These are phyloP conservation scores for Acleris literana DNA, from an alignment of 2,888 invertebrate genomes.

Conservation along the genomic window DNA sequence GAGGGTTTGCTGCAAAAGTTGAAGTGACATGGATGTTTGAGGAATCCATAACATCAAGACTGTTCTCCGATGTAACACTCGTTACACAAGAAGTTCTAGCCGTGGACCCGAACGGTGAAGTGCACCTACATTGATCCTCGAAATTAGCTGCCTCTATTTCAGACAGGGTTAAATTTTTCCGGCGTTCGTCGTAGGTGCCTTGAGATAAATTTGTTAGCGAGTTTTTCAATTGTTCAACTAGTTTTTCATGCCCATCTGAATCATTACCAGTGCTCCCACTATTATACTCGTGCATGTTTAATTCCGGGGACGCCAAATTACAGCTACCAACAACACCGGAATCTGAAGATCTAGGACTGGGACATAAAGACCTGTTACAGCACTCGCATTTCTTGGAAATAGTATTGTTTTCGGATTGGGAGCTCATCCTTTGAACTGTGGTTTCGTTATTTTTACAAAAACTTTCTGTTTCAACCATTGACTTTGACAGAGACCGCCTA, in stretches of 20 bases:
- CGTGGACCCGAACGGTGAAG: slow-evolving; percentile 89
- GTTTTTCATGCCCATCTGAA: slow-evolving; percentile 68
- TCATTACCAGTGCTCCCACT: slow-evolving; percentile 62
- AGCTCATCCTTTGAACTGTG: slow-evolving; percentile 72
- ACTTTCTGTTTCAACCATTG: slow-evolving; percentile 72
- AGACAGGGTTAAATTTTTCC: slow-evolving; percentile 77
- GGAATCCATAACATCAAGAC: slow-evolving; percentile 81
- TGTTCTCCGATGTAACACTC: slow-evolving; percentile 83
- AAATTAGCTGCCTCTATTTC: slow-evolving; percentile 85
- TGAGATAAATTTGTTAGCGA: slow-evolving; percentile 62
- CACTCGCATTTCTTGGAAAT: slow-evolving; percentile 79
- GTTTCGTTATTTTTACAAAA: slow-evolving; percentile 60
- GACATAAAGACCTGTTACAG: slow-evolving; percentile 85
- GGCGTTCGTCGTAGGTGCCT: slow-evolving; percentile 59
- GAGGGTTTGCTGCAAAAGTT: slow-evolving; percentile 72
- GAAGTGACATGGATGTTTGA: slow-evolving; percentile 79
- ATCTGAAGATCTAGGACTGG: slow-evolving; percentile 90
- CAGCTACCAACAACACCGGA: slow-evolving; percentile 94
- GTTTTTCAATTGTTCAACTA: slow-evolving; percentile 54
- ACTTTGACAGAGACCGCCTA: slow-evolving; percentile 73
- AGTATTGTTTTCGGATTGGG: slow-evolving; percentile 71
- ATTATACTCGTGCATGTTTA: slow-evolving; percentile 72
- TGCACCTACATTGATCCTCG: slow-evolving; percentile 88
- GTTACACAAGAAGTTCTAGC: slow-evolving; percentile 86
- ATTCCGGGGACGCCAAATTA: slow-evolving; percentile 88